Conservation (phyloP, 2,113 vertebrate genomes). For the human (Homo sapiens) region GRCh38 chr6:110621501-110622000, state of each 20-base stretch:
- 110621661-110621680: not conserved
- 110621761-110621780: not conserved
- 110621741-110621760: not conserved
- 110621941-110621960: not conserved
- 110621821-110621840: not conserved
- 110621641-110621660: not conserved
- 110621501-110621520: not conserved
- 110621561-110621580: not conserved
- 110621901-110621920: not conserved
- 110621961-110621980: not conserved
- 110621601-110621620: not conserved
- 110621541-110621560: not conserved
- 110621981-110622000: not conserved
- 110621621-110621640: not conserved
- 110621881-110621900: not conserved
- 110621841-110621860: not conserved
- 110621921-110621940: not conserved
- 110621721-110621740: not conserved
- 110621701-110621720: not conserved
- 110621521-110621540: not conserved
- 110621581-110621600: not conserved
- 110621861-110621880: not conserved
- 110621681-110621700: not conserved
- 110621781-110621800: not conserved
- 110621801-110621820: not conserved